These are phyloP conservation scores for Tachysurus fulvidraco DNA, from an alignment of 2,113 vertebrate species.

Conservation along the genomic window DNA sequence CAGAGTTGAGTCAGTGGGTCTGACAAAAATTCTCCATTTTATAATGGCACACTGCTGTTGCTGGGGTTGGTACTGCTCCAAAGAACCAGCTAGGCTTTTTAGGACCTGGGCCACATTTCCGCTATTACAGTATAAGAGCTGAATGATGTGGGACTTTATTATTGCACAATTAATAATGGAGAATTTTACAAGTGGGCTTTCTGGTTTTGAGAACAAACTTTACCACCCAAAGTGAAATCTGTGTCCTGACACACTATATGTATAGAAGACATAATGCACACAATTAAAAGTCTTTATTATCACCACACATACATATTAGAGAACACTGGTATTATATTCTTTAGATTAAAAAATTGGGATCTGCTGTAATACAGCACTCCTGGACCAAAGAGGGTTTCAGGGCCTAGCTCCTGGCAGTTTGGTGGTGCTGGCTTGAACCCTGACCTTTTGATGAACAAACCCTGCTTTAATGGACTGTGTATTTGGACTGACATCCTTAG, in stretches of 20 bases:
- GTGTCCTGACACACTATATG: not conserved
- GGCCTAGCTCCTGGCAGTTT: no score
- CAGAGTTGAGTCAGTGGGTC: not conserved
- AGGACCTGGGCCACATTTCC: conserved; percentile 17
- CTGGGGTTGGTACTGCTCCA: conserved; percentile 6
- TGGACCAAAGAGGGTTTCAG: no score
- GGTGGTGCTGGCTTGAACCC: no score
- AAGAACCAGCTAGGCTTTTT: not conserved
- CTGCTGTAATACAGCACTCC: no score
- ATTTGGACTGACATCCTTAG: no score
- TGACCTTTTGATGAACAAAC: no score
- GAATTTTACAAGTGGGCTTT: not conserved
- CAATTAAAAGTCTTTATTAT: not conserved
- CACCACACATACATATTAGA: no score
- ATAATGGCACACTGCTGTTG: not conserved
- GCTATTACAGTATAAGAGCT: conserved; percentile 12
- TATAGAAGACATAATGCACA: not conserved
- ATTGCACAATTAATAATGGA: not conserved
- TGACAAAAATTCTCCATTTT: conserved; percentile 1
- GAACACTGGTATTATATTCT: no score
- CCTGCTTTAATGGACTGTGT: no score
- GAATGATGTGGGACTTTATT: not conserved
- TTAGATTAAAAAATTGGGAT: no score
- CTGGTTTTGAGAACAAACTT: not conserved
- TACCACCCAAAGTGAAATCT: conserved; percentile 2